Evolutionary conservation across 2,113 vertebrate species (phyloP).

Genomic region (Glareola pratincola): DNA sequence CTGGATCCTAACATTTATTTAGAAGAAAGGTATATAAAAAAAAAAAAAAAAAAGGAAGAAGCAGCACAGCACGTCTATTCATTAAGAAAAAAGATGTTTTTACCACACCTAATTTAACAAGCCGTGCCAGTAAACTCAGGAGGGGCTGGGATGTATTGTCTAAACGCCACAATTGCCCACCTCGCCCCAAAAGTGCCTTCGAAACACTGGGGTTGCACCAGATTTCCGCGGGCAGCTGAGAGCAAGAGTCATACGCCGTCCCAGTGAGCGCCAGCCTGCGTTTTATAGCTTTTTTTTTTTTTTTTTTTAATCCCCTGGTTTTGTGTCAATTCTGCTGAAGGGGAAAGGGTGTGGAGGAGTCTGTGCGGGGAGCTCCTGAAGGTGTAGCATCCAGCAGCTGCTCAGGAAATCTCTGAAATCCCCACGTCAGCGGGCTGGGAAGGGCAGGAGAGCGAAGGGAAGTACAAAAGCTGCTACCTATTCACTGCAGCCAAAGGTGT

Average conservation of each 20-base stretch:
- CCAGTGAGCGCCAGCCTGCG: not conserved
- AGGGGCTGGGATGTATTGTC: not conserved
- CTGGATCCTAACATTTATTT: not conserved
- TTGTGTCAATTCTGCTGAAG: constrained; percentile 28
- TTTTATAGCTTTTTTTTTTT: not conserved
- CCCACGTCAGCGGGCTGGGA: not conserved
- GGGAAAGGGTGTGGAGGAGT: constrained; percentile 53
- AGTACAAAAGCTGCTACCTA: not conserved
- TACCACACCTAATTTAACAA: not conserved
- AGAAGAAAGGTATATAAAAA: not conserved
- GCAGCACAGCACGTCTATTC: not conserved
- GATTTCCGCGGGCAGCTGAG: not conserved
- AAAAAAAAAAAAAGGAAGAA: not conserved
- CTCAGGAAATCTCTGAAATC: constrained; percentile 53
- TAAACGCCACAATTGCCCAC: not conserved
- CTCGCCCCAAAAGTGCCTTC: not conserved
- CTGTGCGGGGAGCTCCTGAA: not conserved
- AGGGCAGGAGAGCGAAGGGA: not conserved
- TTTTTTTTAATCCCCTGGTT: not conserved
- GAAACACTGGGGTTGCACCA: not conserved
- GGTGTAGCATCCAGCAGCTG: constrained; percentile 42
- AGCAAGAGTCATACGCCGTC: not conserved
- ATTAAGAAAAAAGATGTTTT: not conserved
- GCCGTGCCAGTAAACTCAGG: not conserved
- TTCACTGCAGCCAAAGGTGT: constrained; percentile 29